A percentile compares a stretch with the other conserved stretches of the same genome.
These are phyloP conservation scores for Limnephilus marmoratus DNA, from an alignment of 2,888 invertebrate species.

Conservation along the genomic window DNA sequence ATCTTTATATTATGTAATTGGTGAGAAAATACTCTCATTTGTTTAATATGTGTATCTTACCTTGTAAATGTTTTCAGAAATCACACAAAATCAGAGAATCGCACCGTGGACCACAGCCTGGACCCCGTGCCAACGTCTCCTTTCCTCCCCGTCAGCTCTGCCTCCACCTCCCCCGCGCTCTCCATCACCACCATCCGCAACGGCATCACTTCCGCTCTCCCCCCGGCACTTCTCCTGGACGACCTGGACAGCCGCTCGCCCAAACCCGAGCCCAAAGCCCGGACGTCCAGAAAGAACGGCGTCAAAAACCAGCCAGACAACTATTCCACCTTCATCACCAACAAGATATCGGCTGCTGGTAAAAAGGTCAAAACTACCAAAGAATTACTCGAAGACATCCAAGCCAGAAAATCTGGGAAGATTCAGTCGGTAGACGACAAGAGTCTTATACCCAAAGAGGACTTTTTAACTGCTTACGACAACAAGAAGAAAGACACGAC, in stretches of 20 bases:
- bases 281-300: constrained; percentile 72
- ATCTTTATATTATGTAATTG: no score
- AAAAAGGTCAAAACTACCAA: constrained; percentile 84
- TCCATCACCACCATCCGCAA: constrained; percentile 53
- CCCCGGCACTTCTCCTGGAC: constrained; percentile 51
- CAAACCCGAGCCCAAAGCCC: constrained; percentile 74
- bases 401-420: constrained; percentile 73
- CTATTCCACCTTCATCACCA: constrained; percentile 73
- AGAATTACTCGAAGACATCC: constrained; percentile 87
- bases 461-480: constrained; percentile 65
- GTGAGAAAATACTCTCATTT: background rate
- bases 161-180: constrained; percentile 64
- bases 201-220: constrained; percentile 49
- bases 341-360: constrained; percentile 73
- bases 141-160: constrained; percentile 64
- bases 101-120: constrained; percentile 64
- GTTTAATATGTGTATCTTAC: constrained; percentile 24
- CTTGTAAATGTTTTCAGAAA: constrained; percentile 58
- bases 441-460: constrained; percentile 58
- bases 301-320: constrained; percentile 71
- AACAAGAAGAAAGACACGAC: constrained; percentile 57
- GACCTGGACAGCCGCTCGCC: constrained; percentile 68
- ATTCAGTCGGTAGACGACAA: constrained; percentile 50
- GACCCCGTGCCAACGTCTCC: constrained; percentile 62
- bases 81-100: constrained; percentile 65